phyloP scores from a whole-genome alignment of 2,888 invertebrate species.

The Timandra comae region DNA sequence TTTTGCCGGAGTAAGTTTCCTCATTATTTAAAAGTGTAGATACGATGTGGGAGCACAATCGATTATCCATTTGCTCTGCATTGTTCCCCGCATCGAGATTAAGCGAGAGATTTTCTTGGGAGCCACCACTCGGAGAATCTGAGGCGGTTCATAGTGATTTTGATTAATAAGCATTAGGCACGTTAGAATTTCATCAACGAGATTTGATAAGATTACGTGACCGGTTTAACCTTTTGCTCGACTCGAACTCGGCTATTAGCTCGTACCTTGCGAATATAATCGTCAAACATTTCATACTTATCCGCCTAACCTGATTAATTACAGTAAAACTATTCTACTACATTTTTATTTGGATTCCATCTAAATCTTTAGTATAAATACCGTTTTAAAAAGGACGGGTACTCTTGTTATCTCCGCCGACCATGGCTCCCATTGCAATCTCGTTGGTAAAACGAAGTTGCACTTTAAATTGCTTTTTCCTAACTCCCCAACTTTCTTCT shows the following conservation, averaged over 20 bases:
- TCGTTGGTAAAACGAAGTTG: constrained; percentile 30
- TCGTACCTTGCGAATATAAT: neutral
- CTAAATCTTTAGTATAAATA: too few species aligned
- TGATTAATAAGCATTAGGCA: constrained; percentile 6
- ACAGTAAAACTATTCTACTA: too few species aligned
- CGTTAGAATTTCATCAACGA: neutral
- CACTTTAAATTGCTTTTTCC: constrained; percentile 39
- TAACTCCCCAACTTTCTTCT: constrained; percentile 29
- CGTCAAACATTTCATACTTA: too few species aligned
- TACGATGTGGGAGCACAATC: constrained; percentile 38
- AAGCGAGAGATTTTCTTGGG: constrained; percentile 23
- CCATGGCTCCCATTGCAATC: constrained; percentile 23
- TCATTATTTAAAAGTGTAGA: constrained; percentile 42
- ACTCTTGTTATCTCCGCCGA: constrained; percentile 6
- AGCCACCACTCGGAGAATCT: constrained; percentile 5
- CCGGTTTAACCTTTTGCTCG: too few species aligned
- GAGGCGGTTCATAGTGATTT: constrained; percentile 2
- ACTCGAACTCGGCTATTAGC: too few species aligned
- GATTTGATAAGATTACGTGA: neutral
- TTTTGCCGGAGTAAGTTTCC: constrained; percentile 20
- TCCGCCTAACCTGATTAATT: too few species aligned
- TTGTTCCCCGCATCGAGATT: constrained; percentile 33
- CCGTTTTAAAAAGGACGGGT: too few species aligned
- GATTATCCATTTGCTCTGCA: constrained; percentile 47
- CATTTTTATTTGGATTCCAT: too few species aligned